Evolutionary conservation across 2,888 invertebrate species (phyloP).

Genomic region (Caenorhabditis plicata): DNA sequence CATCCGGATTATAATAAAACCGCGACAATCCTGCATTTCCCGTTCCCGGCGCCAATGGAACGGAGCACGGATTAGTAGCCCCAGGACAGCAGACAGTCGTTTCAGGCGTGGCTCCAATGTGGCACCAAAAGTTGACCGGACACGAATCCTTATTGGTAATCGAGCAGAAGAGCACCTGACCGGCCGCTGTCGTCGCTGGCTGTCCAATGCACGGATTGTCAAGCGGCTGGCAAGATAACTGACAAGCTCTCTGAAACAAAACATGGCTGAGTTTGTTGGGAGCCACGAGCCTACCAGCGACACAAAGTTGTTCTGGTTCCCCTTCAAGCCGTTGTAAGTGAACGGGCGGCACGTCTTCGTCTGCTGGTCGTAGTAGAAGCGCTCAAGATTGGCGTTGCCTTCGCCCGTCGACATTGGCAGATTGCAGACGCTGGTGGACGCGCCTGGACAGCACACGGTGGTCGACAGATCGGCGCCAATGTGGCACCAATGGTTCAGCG

Average conservation of each 20-base stretch:
- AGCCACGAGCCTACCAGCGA: slow-evolving; percentile 33
- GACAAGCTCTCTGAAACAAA: slow-evolving; percentile 57
- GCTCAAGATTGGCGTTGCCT: slow-evolving; percentile 60
- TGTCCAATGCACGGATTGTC: slow-evolving; percentile 66
- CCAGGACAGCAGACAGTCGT: slow-evolving; percentile 64
- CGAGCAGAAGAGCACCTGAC: slow-evolving; percentile 64
- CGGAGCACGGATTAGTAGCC: slow-evolving; percentile 65
- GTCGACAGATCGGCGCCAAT: slow-evolving; percentile 57
- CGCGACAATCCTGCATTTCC: slow-evolving; percentile 55
- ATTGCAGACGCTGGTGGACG: slow-evolving; percentile 58
- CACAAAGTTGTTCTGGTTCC: slow-evolving; percentile 65
- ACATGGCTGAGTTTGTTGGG: background rate
- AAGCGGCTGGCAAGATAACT: slow-evolving; percentile 62
- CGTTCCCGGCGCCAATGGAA: slow-evolving; percentile 65
- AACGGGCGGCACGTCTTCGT: slow-evolving; percentile 60
- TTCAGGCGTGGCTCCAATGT: slow-evolving; percentile 59
- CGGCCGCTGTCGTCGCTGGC: slow-evolving; percentile 62
- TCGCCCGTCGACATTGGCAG: slow-evolving; percentile 64
- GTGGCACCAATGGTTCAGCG: slow-evolving; percentile 64
- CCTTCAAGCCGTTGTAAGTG: slow-evolving; percentile 62
- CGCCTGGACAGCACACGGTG: slow-evolving; percentile 64
- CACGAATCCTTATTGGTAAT: slow-evolving; percentile 61
- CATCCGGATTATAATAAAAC: slow-evolving; percentile 65
- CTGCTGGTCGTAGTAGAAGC: slow-evolving; percentile 59
- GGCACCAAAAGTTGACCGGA: slow-evolving; percentile 63